phyloP scores from a whole-genome alignment of 2,797 vertebrate species.

The Dryobates pubescens region DNA sequence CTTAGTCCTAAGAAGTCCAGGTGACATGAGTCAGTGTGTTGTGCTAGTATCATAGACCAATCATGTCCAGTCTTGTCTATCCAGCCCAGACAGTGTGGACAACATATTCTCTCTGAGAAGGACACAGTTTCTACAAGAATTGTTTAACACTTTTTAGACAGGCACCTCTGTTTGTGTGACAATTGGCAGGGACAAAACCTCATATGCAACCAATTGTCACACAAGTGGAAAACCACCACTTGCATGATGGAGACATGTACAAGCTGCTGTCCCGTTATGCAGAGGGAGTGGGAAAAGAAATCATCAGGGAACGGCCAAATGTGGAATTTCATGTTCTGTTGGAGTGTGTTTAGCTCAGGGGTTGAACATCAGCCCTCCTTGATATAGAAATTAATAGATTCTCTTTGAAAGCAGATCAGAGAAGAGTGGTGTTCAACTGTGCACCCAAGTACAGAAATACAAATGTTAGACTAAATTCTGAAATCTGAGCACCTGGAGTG shows the following conservation, averaged over 20 bases:
- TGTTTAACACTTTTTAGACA: neutral
- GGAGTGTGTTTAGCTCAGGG: conserved; percentile 18
- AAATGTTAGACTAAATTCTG: conserved; percentile 14
- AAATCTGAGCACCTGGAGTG: neutral
- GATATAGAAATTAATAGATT: conserved; percentile 58
- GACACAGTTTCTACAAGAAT: neutral
- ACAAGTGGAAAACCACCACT: neutral
- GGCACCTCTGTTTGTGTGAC: neutral
- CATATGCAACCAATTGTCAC: neutral
- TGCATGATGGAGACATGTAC: neutral
- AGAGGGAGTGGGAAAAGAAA: neutral
- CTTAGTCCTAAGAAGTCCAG: neutral
- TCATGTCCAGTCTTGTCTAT: neutral
- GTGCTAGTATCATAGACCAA: neutral
- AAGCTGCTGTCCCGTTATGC: neutral
- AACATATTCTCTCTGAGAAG: neutral
- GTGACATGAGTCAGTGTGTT: neutral
- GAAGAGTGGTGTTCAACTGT: neutral
- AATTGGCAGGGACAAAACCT: neutral
- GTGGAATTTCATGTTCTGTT: neutral
- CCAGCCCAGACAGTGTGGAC: neutral
- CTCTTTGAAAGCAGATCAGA: conserved; percentile 66
- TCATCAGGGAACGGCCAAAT: neutral
- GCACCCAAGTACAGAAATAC: neutral
- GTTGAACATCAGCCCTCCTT: neutral